Evolutionary conservation across 2,888 invertebrate genomes (phyloP).

Genomic region (Stramonita haemastoma): DNA sequence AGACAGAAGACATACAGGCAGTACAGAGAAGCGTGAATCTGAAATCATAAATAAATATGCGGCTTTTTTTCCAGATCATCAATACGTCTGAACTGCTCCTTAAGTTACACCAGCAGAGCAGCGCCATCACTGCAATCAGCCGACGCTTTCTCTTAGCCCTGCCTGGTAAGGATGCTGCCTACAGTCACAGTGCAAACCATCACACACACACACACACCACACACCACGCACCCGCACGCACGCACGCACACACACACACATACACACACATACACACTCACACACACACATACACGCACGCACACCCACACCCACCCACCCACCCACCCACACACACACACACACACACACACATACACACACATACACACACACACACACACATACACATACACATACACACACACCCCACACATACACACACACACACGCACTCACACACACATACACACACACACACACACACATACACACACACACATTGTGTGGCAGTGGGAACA

Average conservation of each 20-base stretch:
- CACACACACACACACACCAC: too few species aligned
- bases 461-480: background rate
- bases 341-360: background rate
- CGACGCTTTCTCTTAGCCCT: background rate
- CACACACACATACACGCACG: too few species aligned
- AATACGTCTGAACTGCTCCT: background rate
- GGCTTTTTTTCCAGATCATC: background rate
- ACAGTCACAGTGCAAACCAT: too few species aligned
- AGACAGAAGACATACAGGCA: too few species aligned
- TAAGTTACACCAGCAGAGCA: background rate
- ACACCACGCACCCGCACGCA: too few species aligned
- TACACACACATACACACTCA: too few species aligned
- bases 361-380: background rate
- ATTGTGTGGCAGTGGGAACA: too few species aligned
- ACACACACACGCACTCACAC: background rate
- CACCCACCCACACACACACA: background rate
- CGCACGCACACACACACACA: too few species aligned
- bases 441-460: background rate
- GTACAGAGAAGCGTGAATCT: too few species aligned
- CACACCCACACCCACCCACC: background rate
- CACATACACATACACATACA: background rate
- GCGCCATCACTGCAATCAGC: background rate
- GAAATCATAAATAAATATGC: too few species aligned
- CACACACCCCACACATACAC: background rate
- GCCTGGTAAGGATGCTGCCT: slow-evolving; percentile 12